Evolutionary conservation across 2,888 invertebrate species (phyloP).

Genomic region (Enoplolaimus lenunculus): DNA sequence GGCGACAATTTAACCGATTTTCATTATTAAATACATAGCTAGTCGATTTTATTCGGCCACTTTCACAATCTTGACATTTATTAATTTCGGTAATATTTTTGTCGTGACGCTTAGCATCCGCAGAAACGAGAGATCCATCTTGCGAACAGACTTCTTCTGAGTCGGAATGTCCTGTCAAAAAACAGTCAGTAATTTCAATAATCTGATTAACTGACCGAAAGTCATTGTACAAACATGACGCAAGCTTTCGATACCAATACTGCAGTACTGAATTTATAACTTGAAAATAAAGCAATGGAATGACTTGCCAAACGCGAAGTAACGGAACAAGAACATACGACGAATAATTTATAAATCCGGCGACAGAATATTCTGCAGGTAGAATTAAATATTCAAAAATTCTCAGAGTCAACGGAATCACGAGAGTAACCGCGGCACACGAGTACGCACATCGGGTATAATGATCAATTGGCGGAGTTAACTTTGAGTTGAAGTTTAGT

Average conservation of each 20-base stretch:
- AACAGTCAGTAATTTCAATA: too few species aligned
- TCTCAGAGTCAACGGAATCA: conserved; percentile 3
- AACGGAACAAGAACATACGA: conserved; percentile 16
- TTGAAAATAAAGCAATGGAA: conserved; percentile 9
- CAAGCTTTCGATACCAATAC: conserved; percentile 2
- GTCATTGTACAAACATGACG: too few species aligned
- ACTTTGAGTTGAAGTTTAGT: not conserved
- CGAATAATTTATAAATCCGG: not conserved
- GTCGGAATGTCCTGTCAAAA: too few species aligned
- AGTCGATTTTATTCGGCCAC: too few species aligned
- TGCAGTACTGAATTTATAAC: not conserved
- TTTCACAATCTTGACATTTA: too few species aligned
- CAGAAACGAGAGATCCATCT: too few species aligned
- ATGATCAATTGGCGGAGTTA: not conserved
- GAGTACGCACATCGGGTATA: not conserved
- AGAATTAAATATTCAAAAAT: not conserved
- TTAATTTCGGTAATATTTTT: too few species aligned
- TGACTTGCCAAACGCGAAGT: conserved; percentile 7
- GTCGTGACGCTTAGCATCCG: too few species aligned
- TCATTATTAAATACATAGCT: too few species aligned
- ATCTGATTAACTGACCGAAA: too few species aligned
- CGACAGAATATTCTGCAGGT: not conserved
- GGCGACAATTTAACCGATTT: too few species aligned
- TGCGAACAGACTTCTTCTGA: too few species aligned
- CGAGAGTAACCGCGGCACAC: not conserved